Base-by-base conservation (phyloP, 2,797 vertebrate species). In the Chaunax sp. region DNA sequence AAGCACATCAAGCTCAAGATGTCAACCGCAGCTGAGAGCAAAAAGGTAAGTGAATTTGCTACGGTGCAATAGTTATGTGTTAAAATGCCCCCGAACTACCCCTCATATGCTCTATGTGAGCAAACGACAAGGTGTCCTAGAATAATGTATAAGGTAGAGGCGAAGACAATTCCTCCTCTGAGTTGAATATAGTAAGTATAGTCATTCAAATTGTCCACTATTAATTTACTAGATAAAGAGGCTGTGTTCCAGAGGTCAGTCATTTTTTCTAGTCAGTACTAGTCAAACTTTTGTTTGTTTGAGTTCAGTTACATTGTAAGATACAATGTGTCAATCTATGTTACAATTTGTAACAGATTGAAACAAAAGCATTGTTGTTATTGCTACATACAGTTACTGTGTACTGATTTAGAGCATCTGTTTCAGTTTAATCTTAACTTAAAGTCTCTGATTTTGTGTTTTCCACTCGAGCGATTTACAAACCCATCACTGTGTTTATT, bases 1-100 rank as follows among this genome's bases (percentile, higher is more conserved):
- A n/a, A 75, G 79, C 16, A 81, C 87, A 5, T 77, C 84, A 14
- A 57, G 59, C 4, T 23, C 35, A 20, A 71, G 67, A 69, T 68
- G 56, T 5, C 83, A 90, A 18, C 37, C 43, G 5, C 77, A 83
- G 49, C 22, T 18, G 41, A 77, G 62, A 47, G 75, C 5, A 0
- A 77, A 80, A 62, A 67, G 87, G 90, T 92, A 63, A 45, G 78
- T 38, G 40, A 67, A 1, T 14, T 40, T 13, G 52, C 0, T n/a
- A 0, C 1, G 1, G 20, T 5, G 30, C 0, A 14, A 6, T 23
- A 37, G 7, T 72, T 49, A n/a, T 18, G 5, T 41, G n/a, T 28
- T 35, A 0, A 6, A 3, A 0, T 19, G 23, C 3, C 16, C 6
- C 8, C 72, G 53, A 72, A 9, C 33, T 64, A 46, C n/a, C 7